A percentile compares a stretch with the other conserved stretches of the same genome.
phyloP scores from a whole-genome alignment of 2,888 invertebrate species.

The Ophion slaviceki region DNA sequence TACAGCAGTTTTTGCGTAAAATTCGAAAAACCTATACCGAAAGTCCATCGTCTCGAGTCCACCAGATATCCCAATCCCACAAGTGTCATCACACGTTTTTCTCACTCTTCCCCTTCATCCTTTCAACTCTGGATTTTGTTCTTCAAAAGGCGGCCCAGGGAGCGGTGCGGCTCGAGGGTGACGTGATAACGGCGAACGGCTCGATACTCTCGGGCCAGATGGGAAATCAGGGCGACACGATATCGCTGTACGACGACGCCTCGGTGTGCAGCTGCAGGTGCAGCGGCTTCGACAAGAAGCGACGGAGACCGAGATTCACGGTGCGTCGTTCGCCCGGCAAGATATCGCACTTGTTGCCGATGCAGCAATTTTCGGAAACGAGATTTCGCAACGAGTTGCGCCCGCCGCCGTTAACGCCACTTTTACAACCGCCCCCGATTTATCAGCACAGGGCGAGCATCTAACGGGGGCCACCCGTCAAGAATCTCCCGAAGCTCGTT shows the following conservation, averaged over 20 bases:
- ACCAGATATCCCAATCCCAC: too few relatives aligned
- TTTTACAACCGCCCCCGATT: slow-evolving; percentile 80
- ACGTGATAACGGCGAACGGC: slow-evolving; percentile 97
- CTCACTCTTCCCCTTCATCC: not conserved
- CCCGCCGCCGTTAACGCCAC: slow-evolving; percentile 79
- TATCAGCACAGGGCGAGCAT: slow-evolving; percentile 83
- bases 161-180: slow-evolving; percentile 97
- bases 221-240: slow-evolving; percentile 83
- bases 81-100: not conserved
- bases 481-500: slow-evolving; percentile 69
- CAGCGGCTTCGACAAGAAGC: slow-evolving; percentile 82
- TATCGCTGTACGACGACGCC: slow-evolving; percentile 82
- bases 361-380: slow-evolving; percentile 81
- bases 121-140: not conserved
- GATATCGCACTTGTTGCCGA: slow-evolving; percentile 85
- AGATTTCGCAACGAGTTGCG: slow-evolving; percentile 74
- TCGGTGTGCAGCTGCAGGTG: slow-evolving; percentile 84
- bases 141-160: slow-evolving; percentile 93
- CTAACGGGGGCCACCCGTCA: slow-evolving; percentile 76
- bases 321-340: slow-evolving; percentile 85
- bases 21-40: too few relatives aligned
- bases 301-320: slow-evolving; percentile 83
- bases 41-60: too few relatives aligned
- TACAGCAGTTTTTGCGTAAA: too few relatives aligned
- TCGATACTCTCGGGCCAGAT: slow-evolving; percentile 91